A percentile compares a stretch with the other conserved stretches of the same genome.
Evolutionary conservation across 2,113 vertebrate species (phyloP).

Genomic region (Campylomormyrus numenius): DNA sequence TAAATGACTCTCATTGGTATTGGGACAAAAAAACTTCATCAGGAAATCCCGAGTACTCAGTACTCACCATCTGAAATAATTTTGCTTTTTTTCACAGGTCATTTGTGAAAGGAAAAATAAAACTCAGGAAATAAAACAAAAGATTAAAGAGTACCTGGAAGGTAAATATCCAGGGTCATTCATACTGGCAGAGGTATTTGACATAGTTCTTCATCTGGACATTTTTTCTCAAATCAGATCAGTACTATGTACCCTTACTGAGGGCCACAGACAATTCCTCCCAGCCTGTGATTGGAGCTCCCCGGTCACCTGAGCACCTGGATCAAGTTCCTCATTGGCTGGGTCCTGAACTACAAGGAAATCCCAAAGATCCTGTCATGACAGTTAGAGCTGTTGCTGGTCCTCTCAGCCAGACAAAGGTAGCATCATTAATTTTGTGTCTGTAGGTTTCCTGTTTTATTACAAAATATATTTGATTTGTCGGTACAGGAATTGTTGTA

Average conservation of each 20-base stretch:
- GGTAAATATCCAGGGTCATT: slow-evolving; percentile 57
- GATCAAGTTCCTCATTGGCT: slow-evolving; percentile 46
- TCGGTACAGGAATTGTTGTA: not conserved
- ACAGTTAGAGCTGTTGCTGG: slow-evolving; percentile 82
- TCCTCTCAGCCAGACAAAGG: slow-evolving; percentile 87
- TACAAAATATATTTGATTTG: not conserved
- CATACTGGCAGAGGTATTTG: not conserved
- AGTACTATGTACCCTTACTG: slow-evolving; percentile 82
- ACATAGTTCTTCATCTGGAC: not conserved
- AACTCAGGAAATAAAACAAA: slow-evolving; percentile 71
- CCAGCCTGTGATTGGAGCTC: slow-evolving; percentile 75
- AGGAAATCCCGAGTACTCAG: not conserved
- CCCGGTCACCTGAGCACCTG: slow-evolving; percentile 79
- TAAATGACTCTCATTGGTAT: not conserved
- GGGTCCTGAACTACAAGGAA: slow-evolving; percentile 49
- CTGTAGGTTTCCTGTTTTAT: not conserved
- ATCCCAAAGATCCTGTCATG: slow-evolving; percentile 79
- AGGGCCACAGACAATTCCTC: slow-evolving; percentile 85
- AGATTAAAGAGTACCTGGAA: slow-evolving; percentile 78
- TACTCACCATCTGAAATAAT: not conserved
- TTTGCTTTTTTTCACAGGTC: slow-evolving; percentile 59
- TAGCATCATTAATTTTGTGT: slow-evolving; percentile 39
- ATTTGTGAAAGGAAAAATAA: slow-evolving; percentile 91
- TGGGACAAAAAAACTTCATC: not conserved
- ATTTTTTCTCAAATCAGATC: slow-evolving; percentile 60